Base-by-base conservation (phyloP, 2,113 vertebrate species). In the Epinephelus fuscoguttatus region DNA sequence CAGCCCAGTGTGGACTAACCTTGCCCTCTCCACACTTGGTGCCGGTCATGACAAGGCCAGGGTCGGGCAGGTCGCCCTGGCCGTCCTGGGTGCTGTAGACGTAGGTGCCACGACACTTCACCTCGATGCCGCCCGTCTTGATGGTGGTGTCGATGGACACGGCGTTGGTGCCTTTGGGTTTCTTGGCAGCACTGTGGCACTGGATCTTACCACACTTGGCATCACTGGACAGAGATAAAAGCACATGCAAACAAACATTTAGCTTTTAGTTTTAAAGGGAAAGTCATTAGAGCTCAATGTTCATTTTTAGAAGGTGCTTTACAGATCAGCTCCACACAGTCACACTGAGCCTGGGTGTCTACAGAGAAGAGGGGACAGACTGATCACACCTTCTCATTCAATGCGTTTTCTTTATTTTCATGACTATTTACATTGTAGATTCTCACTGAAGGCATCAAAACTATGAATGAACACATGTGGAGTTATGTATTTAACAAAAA, bases 141-240 rank as follows among this genome's bases (percentile, higher is more conserved):
- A 98, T 91, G 40, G 95, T 97, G 87, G 97, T 97, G 91, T 98
- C 96, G 3, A 98, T 96, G 40, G 97, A 95, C 40, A 97, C 95
- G 0, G 93, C 95, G 66, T 97, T 97, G 62, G 96, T 95, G 3
- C 95, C 94, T 75, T 96, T 96, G 0, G 97, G 97, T 73, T 95
- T 97, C 74, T 95, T 95, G 42, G 97, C 96, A 0, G 97, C 96
- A 3, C 97, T 99, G 91, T 97, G 96, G 87, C 98, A 99, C 94
- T 99, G 98, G 85, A 99, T 97, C 91, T 97, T 98, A 2, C 98
- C 98, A 33, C 98, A 99, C 87, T 95, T 97, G 9, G 96, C 96
- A n/a, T 99, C 97, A 68, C 98, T 99, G 88, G 13, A 19, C 2
- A 55, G 33, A 75, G 18, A 82, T 0, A 78, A 18, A 73, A 33